Evolutionary conservation across 2,113 vertebrate genomes (phyloP), one percentile per base, ranked within the genome.

Genomic region (Heptranchias perlo): DNA sequence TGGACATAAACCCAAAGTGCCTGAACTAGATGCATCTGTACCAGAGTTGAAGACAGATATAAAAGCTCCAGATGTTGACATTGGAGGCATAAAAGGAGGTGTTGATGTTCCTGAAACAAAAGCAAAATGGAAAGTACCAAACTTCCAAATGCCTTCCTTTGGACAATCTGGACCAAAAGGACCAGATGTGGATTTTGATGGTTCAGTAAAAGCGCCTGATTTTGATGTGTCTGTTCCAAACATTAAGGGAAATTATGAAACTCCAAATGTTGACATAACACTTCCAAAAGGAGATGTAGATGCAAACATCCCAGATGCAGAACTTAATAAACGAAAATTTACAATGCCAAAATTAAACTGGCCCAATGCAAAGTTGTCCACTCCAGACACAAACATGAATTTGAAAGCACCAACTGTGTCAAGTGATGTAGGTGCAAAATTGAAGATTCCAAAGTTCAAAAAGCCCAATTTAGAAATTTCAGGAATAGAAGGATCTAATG

Each of bases 1-100:
- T 23, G 92, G 92, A 31, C n/a, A 54, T 11, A 93, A 96, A 52
- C 97, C 96, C 84, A 97, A 96, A 96, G 84, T 97, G 65, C 96
- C 96, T 95, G 97, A 97, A 31, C 96, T 97, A 96, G 96, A 96
- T 87, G 73, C 96, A 25, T 58, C 97, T 89, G 86, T 97, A 47
- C 96, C 96, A 92, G 95, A 96, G 87, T 97, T 97, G 94, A 96
- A 97, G 23, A 96, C 96, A 73, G 96, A 94, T 2, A 6, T 98
- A 35, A 96, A 96, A 58, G 11, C 92, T 94, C 97, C 97, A 96
- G 87, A 97, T 95, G 39, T 94, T 69, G 96, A 97, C 8, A 96
- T 96, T 92, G 96, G n/a, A 7, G n/a, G n/a, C 16, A 31, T 64
- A n/a, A 76, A 93, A 44, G 87, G 95, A 96, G 95, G 96, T 96